phyloP scores from a whole-genome alignment of 1,140 invertebrate species.

The Popillia japonica region DNA sequence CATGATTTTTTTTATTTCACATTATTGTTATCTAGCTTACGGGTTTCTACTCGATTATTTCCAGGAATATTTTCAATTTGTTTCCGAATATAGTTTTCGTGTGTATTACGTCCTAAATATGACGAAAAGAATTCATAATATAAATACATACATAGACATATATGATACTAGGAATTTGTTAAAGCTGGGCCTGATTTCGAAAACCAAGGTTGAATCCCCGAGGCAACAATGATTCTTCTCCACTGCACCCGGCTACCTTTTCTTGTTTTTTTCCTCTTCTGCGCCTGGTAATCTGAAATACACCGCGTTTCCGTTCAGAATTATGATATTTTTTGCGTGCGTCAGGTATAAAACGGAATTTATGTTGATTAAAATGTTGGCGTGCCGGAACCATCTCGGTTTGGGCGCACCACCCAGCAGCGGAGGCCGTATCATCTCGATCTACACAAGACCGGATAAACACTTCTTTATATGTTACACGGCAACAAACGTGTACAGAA shows the following conservation, averaged over 20 bases:
- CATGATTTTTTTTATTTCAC: no score
- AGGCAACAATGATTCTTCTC: not conserved
- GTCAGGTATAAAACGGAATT: constrained; percentile 11
- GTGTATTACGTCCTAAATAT: not conserved
- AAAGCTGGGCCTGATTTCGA: not conserved
- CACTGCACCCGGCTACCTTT: not conserved
- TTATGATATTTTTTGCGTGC: constrained; percentile 15
- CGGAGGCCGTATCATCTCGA: not conserved
- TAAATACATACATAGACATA: not conserved
- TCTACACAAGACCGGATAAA: constrained; percentile 5
- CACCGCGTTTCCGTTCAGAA: not conserved
- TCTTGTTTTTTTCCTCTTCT: not conserved
- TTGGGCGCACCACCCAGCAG: not conserved
- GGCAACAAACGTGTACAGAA: not conserved
- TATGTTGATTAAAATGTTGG: constrained; percentile 15
- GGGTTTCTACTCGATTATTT: no score
- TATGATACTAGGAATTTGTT: not conserved
- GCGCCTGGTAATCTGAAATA: not conserved
- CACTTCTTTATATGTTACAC: constrained; percentile 8
- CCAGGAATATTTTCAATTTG: no score
- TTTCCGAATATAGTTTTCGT: no score
- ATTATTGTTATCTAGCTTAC: no score
- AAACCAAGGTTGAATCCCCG: not conserved
- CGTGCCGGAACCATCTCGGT: not conserved
- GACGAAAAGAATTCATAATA: not conserved